Percentiles rank a stretch among this genome's conserved stretches.
These are phyloP conservation scores for Melanotaenia trifasciata DNA, from an alignment of 2,797 vertebrate genomes.

Conservation along the genomic window DNA sequence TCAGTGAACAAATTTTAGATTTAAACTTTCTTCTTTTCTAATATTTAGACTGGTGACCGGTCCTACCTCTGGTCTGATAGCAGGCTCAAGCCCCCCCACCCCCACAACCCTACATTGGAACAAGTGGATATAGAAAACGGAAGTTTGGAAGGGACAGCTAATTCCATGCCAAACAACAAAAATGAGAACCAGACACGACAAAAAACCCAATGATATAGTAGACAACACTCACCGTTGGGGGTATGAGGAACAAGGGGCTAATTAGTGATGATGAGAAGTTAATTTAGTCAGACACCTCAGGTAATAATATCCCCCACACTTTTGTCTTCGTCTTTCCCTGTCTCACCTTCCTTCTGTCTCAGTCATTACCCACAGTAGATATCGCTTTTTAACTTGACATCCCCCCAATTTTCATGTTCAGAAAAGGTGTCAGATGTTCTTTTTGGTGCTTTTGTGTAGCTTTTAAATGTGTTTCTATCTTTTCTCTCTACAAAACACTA, in stretches of 20 bases:
- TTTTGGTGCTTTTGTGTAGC: constrained; percentile 43
- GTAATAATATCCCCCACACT: constrained; percentile 63
- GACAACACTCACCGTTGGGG: constrained; percentile 65
- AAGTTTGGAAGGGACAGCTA: neutral
- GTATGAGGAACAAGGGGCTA: constrained; percentile 77
- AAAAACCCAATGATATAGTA: constrained; percentile 53
- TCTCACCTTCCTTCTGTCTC: constrained; percentile 49
- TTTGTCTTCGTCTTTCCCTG: constrained; percentile 44
- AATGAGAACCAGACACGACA: constrained; percentile 22
- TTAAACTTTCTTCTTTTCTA: too few relatives aligned
- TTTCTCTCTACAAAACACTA: constrained; percentile 34
- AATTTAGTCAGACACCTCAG: constrained; percentile 82
- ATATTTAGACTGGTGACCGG: too few relatives aligned
- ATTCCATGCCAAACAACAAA: constrained; percentile 32
- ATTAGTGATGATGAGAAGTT: constrained; percentile 83
- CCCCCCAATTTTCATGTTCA: constrained; percentile 69
- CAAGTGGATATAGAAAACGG: too few relatives aligned
- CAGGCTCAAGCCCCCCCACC: too few relatives aligned
- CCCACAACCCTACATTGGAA: too few relatives aligned
- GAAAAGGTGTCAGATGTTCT: constrained; percentile 73
- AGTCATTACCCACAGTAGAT: constrained; percentile 39
- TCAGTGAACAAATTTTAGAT: too few relatives aligned
- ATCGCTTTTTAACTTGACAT: constrained; percentile 41
- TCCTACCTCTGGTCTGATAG: too few relatives aligned
- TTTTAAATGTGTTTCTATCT: constrained; percentile 17